These are phyloP conservation scores for Rhorus exstirpatorius DNA, from an alignment of 2,888 invertebrate genomes.

Conservation along the genomic window DNA sequence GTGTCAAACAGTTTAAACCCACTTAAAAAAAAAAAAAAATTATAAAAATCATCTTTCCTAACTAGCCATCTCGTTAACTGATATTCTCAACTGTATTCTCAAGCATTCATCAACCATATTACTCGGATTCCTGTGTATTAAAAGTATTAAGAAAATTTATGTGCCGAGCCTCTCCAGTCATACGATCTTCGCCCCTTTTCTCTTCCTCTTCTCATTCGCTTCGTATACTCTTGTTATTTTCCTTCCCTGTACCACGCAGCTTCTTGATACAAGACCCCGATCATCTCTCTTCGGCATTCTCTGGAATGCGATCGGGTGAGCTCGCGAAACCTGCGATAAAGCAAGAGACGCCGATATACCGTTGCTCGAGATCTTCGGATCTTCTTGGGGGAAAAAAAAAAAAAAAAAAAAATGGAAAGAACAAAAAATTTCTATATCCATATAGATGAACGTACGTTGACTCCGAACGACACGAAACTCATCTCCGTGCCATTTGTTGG, in stretches of 20 bases:
- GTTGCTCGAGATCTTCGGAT: conserved; percentile 58
- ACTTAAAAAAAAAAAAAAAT: too few relatives aligned
- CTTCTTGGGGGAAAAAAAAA: conserved; percentile 4
- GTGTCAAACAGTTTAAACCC: background rate
- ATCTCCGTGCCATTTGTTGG: conserved; percentile 3
- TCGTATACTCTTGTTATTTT: conserved; percentile 33
- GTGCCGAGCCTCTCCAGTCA: conserved; percentile 17
- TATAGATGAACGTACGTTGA: conserved; percentile 18
- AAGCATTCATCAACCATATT: conserved; percentile 13
- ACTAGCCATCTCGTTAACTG: background rate
- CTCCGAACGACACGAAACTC: background rate
- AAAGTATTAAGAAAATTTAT: conserved; percentile 44
- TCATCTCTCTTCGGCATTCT: conserved; percentile 27
- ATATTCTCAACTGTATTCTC: conserved; percentile 4
- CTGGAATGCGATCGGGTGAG: conserved; percentile 61
- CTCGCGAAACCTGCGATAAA: conserved; percentile 44
- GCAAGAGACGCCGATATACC: conserved; percentile 53
- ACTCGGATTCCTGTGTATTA: conserved; percentile 30
- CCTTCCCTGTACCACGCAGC: conserved; percentile 7
- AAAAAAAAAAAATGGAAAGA: background rate
- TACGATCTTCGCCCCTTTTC: conserved; percentile 37
- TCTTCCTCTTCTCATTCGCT: conserved; percentile 35
- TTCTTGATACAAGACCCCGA: conserved; percentile 25
- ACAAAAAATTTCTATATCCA: background rate
- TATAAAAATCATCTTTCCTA: too few relatives aligned